Evolutionary conservation across 64 coral and sea anemone species (phyloP).

Genomic region (Actinia tenebrosa): DNA sequence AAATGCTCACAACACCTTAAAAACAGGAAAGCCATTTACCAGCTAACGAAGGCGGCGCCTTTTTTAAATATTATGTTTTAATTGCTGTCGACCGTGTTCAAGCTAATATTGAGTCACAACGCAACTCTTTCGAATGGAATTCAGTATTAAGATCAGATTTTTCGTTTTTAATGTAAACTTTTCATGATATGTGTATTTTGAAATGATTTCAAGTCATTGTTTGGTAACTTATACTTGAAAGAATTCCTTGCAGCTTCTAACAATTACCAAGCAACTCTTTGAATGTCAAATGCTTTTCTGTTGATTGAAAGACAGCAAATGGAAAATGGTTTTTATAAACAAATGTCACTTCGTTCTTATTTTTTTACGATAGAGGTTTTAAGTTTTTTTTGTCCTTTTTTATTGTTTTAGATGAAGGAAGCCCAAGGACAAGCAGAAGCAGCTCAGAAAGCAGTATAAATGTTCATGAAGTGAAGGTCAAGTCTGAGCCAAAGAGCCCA

Average conservation of each 20-base stretch:
- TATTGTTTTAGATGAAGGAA: neutral
- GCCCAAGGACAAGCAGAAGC: neutral
- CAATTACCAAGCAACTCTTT: neutral
- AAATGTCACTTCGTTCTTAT: neutral
- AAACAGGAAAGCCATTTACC: neutral
- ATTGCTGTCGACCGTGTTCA: neutral
- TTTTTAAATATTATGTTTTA: neutral
- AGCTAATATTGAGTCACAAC: neutral
- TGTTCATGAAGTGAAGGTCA: conserved; percentile 2
- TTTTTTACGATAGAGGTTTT: neutral
- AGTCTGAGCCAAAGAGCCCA: neutral
- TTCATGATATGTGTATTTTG: neutral
- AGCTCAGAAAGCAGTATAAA: neutral
- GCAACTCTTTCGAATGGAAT: neutral
- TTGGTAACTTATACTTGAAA: neutral
- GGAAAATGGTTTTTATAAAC: neutral
- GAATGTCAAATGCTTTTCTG: neutral
- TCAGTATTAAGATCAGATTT: neutral
- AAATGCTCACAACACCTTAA: neutral
- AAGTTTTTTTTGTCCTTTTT: neutral
- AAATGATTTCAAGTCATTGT: neutral
- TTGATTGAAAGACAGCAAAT: neutral
- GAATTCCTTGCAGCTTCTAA: neutral
- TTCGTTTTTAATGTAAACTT: neutral
- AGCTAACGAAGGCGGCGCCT: neutral